These are phyloP conservation scores for Dendrocincla tyrannina DNA, from an alignment of 2,797 vertebrate genomes.

Conservation along the genomic window DNA sequence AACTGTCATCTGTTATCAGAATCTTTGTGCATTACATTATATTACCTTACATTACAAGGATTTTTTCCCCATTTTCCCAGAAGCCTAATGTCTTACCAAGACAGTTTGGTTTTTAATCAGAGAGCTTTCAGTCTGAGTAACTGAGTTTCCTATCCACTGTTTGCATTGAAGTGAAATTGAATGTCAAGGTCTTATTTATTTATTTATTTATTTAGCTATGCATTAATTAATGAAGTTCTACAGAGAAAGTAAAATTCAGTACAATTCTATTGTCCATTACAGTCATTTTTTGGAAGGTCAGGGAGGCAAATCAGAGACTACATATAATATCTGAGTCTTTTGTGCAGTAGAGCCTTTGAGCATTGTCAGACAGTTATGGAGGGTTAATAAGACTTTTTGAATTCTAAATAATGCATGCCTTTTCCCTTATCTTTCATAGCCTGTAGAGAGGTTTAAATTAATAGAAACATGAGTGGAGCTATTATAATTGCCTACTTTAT, in stretches of 20 bases:
- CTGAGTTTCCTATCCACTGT: not conserved
- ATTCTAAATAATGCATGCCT: slow-evolving; percentile 12
- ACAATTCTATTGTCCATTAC: not conserved
- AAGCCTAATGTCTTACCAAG: not conserved
- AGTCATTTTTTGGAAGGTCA: not conserved
- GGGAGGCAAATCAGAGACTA: not conserved
- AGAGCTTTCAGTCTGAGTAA: not conserved
- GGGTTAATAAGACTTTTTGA: slow-evolving; percentile 46
- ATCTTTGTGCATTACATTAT: not conserved
- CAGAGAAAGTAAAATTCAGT: not conserved
- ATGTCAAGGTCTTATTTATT: slow-evolving; percentile 40
- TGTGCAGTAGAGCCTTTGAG: not conserved
- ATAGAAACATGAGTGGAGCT: slow-evolving; percentile 9
- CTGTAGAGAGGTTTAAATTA: slow-evolving; percentile 11
- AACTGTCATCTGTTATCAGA: not conserved
- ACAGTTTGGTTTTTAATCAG: slow-evolving; percentile 2
- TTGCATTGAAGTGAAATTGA: slow-evolving; percentile 22
- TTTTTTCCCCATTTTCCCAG: not conserved
- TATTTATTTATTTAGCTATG: slow-evolving; percentile 34
- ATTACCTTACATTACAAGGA: not conserved
- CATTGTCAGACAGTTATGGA: not conserved
- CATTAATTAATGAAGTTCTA: slow-evolving; percentile 31
- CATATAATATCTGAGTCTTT: not conserved
- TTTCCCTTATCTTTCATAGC: not conserved
- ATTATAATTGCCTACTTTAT: not conserved